phyloP scores from a whole-genome alignment of 2,797 vertebrate genomes.

The Aratinga solstitialis region DNA sequence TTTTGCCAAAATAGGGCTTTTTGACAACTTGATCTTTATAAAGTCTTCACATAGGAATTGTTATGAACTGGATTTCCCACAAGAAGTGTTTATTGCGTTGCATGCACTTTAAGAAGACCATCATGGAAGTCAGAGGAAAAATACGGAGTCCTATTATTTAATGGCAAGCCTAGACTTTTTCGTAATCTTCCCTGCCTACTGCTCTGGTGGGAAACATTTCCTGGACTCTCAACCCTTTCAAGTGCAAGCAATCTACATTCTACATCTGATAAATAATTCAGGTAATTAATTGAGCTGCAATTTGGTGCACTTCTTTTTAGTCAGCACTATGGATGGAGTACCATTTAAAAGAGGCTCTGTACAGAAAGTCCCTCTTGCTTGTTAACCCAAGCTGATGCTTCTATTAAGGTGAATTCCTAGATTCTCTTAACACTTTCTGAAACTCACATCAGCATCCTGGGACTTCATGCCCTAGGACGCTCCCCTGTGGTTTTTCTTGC shows the following conservation, averaged over 20 bases:
- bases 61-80: background rate
- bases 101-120: background rate
- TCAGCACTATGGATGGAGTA: slow-evolving; percentile 19
- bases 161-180: slow-evolving; percentile 10
- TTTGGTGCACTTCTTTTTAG: slow-evolving; percentile 46
- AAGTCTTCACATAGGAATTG: background rate
- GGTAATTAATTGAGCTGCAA: slow-evolving; percentile 64
- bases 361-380: background rate
- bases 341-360: background rate
- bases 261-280: slow-evolving; percentile 74
- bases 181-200: slow-evolving; percentile 44
- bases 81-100: background rate
- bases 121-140: slow-evolving; percentile 10
- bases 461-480: background rate
- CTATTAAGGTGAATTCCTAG: background rate
- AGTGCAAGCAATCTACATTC: slow-evolving; percentile 59
- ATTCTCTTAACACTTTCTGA: background rate
- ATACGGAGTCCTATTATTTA: background rate
- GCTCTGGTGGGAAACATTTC: slow-evolving; percentile 66
- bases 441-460: background rate
- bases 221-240: slow-evolving; percentile 56
- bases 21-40: background rate
- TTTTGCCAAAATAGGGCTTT: background rate
- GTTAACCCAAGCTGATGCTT: slow-evolving; percentile 8
- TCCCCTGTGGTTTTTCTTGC: background rate